Evolutionary conservation across 1,140 invertebrate genomes (phyloP), one percentile per base, ranked within the genome.

Genomic region (Lepidurus couesii): DNA sequence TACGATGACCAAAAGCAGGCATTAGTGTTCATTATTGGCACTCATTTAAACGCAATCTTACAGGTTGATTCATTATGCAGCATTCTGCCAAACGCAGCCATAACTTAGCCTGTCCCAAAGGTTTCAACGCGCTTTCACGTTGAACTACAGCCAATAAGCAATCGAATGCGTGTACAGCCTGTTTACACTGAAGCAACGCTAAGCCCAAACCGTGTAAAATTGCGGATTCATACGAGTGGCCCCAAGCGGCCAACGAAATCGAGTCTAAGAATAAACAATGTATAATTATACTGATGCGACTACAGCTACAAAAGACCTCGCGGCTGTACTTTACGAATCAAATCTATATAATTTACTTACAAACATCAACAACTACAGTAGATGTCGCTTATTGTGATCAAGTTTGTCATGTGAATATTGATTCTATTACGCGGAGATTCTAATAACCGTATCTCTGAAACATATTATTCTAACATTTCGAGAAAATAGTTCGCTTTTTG

Each of bases 21-120:
- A 74, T 76, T 44, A 47, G n/a, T 78, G 42, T 13, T 42, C 65
- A 79, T 77, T 78, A 74, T 43, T 76, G 26, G 74, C 77, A 13
- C 74, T 43, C 65, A 42, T 78, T 8, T 43, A 44, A 73, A 79
- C 76, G 44, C 53, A 24, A 44, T 42, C 24, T 80, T 85, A 92
- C 91, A 75, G 87, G 83, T 87, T 92, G 91, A 80, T 92, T 87
- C 73, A 88, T 87, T 84, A 94, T 91, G 84, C 94, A 97, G 84
- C 95, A 97, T 86, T 98, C 97, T 0, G 96, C 95, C 81, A 98
- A 87, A 81, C 96, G 88, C 44, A 97, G 85, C 96, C 96, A 98
- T 5, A 98, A 87, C 75, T 93, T 87, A 1, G 95, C 92, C 86
- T 97, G 97, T 16, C 47, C 76, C 21, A 45, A 13, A 3, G 44